Evolutionary conservation across 2,888 invertebrate species (phyloP).

Genomic region (Tetragnatha montana): DNA sequence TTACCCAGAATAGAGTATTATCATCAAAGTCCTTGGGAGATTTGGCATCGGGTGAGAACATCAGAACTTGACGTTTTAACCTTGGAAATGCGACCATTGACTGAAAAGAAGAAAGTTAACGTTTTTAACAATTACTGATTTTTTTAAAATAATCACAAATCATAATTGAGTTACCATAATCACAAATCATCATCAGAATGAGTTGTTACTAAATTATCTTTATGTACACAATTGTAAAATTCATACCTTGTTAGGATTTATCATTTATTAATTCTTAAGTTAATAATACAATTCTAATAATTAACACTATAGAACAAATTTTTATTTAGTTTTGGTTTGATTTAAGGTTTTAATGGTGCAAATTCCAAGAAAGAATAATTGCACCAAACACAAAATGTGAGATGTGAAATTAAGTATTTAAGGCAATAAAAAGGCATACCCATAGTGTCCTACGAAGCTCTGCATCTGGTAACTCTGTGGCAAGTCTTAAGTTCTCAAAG

Average conservation of each 20-base stretch:
- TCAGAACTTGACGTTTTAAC: constrained; percentile 81
- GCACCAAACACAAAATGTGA: neutral
- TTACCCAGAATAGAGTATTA: constrained; percentile 95
- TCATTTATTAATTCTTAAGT: too few relatives aligned
- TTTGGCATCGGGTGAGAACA: constrained; percentile 81
- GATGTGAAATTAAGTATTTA: too few relatives aligned
- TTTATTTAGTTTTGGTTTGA: too few relatives aligned
- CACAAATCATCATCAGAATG: neutral
- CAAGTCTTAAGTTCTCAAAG: constrained; percentile 96
- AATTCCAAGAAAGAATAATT: too few relatives aligned
- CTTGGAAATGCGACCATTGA: constrained; percentile 97
- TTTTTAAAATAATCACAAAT: neutral
- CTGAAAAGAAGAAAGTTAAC: constrained; percentile 76
- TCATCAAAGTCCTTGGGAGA: constrained; percentile 96
- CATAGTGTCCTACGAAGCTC: constrained; percentile 95
- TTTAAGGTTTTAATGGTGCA: too few relatives aligned
- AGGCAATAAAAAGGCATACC: constrained; percentile 76
- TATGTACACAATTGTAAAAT: too few relatives aligned
- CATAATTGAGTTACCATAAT: neutral
- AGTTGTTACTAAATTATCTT: neutral
- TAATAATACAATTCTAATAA: too few relatives aligned
- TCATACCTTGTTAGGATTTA: too few relatives aligned
- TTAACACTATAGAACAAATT: too few relatives aligned
- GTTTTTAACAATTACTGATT: too few relatives aligned
- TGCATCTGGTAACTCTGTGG: constrained; percentile 96